A percentile compares a stretch with the other conserved stretches of the same genome.
Conservation (phyloP, 2,113 vertebrate species). For the Ameiurus melas region DNA sequence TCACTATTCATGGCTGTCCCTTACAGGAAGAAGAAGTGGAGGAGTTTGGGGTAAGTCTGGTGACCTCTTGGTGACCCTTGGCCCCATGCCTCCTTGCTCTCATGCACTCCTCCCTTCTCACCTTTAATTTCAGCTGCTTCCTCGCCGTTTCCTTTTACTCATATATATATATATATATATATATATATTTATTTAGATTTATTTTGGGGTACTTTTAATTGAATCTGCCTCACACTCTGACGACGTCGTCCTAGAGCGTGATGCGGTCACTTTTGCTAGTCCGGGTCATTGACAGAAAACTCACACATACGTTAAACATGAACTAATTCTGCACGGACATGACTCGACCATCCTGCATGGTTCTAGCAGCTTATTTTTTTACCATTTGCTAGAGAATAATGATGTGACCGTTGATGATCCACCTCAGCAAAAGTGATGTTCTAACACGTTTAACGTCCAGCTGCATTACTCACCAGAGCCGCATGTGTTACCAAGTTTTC, state of each 20-base stretch:
- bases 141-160: conserved; percentile 39
- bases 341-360: conserved; percentile 4
- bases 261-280: conserved; percentile 69
- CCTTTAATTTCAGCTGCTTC: conserved; percentile 63
- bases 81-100: conserved; percentile 63
- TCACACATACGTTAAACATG: neutral
- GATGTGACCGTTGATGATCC: conserved; percentile 21
- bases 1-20: conserved; percentile 89
- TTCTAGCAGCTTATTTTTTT: neutral
- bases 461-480: conserved; percentile 34
- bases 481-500: conserved; percentile 50
- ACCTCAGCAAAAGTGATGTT: conserved; percentile 60
- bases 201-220: conserved; percentile 56
- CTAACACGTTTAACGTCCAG: conserved; percentile 23
- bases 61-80: conserved; percentile 61
- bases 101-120: conserved; percentile 67
- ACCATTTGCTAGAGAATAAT: neutral
- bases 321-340: conserved; percentile 19
- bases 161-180: conserved; percentile 17
- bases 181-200: too few species aligned
- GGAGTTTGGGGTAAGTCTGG: conserved; percentile 98
- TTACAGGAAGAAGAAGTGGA: conserved; percentile 99
- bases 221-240: conserved; percentile 61
- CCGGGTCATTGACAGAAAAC: conserved; percentile 39
- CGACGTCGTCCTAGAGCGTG: conserved; percentile 55